Evolutionary conservation across 2,888 invertebrate genomes (phyloP), one percentile per base, ranked within the genome.

Genomic region (Apeira syringaria): DNA sequence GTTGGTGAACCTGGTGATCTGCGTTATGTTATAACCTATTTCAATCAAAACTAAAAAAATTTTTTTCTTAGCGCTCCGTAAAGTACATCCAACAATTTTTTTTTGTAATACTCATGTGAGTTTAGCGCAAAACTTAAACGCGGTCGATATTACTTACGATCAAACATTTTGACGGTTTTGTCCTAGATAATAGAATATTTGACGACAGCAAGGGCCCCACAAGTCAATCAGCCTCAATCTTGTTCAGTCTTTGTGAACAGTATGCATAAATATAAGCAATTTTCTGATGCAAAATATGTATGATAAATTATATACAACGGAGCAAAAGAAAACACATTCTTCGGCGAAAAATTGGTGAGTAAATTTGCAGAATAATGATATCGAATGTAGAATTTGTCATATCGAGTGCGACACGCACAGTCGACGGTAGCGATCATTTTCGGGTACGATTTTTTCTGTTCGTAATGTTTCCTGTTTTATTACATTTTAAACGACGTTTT

Each of bases 201-300:
- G n/a, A 13, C 1, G 7, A 22, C 7, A 5, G 22, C 3, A 2
- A 22, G 9, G 9, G 1, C 24, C 2, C 7, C 20, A 20, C 2
- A 20, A 20, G 7, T 7, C 7, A 20, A 20, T 2, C 7, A 1
- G 20, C 20, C 20, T 20, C 2, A 20, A 2, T 20, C 2, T 2
- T 9, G 1, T 25, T 15, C 33, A 15, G 33, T 10, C 22, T 5
- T 5, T 5, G 7, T 20, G 11, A 3, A 10, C 25, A 30, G 10
- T 11, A 9, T 30, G 26, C 13, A 25, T 30, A 12, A 38, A 15
- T 31, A 31, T 7, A 31, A n/a, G 8, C 31, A 31, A 39, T 39
- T 39, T 31, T 22, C 29, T 12, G 11, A 13, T 13, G 32, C 27
- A 32, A 39, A 39, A 39, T 39, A 39, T 39, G 31, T 28, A 20